Conservation (phyloP, 2,888 invertebrate species). For the Lasioglossum vierecki region DNA sequence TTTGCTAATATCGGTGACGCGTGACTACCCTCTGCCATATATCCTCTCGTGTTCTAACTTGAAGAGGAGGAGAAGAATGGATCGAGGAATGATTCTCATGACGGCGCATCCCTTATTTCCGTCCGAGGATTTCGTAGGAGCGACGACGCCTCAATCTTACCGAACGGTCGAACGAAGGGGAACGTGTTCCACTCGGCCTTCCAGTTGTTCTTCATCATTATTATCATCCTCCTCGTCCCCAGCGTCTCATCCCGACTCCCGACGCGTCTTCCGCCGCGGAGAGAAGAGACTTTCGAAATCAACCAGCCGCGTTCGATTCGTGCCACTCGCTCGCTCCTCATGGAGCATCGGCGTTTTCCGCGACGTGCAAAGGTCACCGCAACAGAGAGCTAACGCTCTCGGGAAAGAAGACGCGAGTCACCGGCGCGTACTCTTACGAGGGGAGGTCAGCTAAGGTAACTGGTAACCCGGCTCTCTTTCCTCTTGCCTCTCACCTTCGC, state of each 20-base stretch:
- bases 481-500: constrained; percentile 71
- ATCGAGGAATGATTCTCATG: background rate
- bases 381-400: constrained; percentile 60
- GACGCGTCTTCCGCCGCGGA: constrained; percentile 64
- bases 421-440: constrained; percentile 72
- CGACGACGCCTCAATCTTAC: constrained; percentile 31
- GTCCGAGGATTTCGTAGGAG: constrained; percentile 13
- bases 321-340: constrained; percentile 70
- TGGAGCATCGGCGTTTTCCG: constrained; percentile 74
- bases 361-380: constrained; percentile 74
- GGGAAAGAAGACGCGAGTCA: constrained; percentile 74
- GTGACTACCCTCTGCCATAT: background rate
- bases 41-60: background rate
- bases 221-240: constrained; percentile 68
- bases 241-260: constrained; percentile 58
- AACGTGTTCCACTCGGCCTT: constrained; percentile 61
- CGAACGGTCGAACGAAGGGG: constrained; percentile 52
- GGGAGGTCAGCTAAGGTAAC: constrained; percentile 74
- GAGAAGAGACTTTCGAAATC: constrained; percentile 71
- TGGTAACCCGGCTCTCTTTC: constrained; percentile 70
- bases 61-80: background rate
- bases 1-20: background rate
- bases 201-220: constrained; percentile 67
- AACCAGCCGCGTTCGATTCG: constrained; percentile 72
- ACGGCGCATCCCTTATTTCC: constrained; percentile 33